Evolutionary conservation across 2,888 invertebrate genomes (phyloP), one percentile per base, ranked within the genome.

Genomic region (Stramonita haemastoma): DNA sequence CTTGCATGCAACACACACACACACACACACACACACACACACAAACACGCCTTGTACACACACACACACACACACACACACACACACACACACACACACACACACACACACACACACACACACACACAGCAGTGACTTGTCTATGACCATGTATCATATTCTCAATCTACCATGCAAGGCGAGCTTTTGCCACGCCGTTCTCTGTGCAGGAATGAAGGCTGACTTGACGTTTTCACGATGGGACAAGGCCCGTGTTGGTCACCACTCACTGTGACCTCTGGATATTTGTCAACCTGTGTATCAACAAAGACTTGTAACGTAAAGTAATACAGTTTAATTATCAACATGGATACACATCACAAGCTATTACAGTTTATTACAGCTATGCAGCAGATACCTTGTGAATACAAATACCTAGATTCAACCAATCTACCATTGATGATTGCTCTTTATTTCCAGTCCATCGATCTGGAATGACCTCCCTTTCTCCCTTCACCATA

Each of bases 141-240:
- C 2, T 5, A 46, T 46, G 8, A 46, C 46, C 46, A 46, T 46
- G 8, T 8, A 46, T 46, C 46, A 46, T 46, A 46, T 46, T 46
- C 46, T 46, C 46, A 88, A 83, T 79, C 89, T 91, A 94, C 95
- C 95, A 94, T 17, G 94, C 93, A 91, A 94, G 93, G 66, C 94
- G 90, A 4, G 93, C 93, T 93, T 92, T 89, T 94, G 94, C 92
- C 93, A 93, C 13, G 94, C 92, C 5, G 94, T 93, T 56, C 84
- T 84, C 19, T 89, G 73, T 36, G 84, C 57, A 19, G 89, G 89
- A 22, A 89, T 89, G 73, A 89, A 89, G 0, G 89, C 89, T 19
- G 95, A 94, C 88, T 94, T 93, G 56, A 95, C 94, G 91, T 93
- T 94, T 87, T 95, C 95, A 89, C 93, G 91, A n/a, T 94, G 93